Percentiles rank a stretch among this genome's conserved stretches.
These are phyloP conservation scores for Herpailurus yagouaroundi DNA, from an alignment of 2,113 vertebrate genomes.

Conservation along the genomic window DNA sequence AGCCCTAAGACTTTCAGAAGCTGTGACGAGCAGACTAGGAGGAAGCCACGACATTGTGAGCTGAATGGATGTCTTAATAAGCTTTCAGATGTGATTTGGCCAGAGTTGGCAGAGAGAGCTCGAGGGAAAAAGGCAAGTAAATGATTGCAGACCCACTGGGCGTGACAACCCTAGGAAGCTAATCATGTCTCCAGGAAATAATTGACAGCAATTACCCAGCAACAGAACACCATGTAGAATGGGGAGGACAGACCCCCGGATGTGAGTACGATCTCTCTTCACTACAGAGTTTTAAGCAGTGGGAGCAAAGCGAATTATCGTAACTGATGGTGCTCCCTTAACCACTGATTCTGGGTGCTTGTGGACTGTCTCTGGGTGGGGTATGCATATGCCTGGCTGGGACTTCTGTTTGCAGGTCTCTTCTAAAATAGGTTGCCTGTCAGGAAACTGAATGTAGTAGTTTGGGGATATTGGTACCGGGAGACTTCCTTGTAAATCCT, in stretches of 20 bases:
- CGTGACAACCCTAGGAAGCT: conserved; percentile 47
- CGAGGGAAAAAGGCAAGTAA: neutral
- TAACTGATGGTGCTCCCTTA: neutral
- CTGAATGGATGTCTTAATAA: conserved; percentile 27
- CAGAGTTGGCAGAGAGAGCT: neutral
- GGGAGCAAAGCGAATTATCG: neutral
- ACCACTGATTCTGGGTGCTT: neutral
- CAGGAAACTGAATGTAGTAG: conserved; percentile 16
- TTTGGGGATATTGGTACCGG: conserved; percentile 26
- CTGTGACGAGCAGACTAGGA: conserved; percentile 37
- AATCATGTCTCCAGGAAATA: neutral
- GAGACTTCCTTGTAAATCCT: conserved; percentile 26
- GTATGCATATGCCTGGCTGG: neutral
- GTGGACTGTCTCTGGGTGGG: neutral
- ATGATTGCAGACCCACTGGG: conserved; percentile 34
- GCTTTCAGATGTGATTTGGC: neutral
- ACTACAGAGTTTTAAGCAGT: neutral
- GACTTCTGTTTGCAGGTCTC: conserved; percentile 50
- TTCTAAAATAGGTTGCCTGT: conserved; percentile 40
- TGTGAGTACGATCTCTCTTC: conserved; percentile 61
- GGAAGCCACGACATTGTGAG: neutral
- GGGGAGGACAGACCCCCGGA: neutral
- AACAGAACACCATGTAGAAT: neutral
- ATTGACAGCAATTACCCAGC: conserved; percentile 24
- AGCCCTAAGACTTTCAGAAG: conserved; percentile 4